Conservation (phyloP, 2,888 invertebrate species). For the Actias luna region DNA sequence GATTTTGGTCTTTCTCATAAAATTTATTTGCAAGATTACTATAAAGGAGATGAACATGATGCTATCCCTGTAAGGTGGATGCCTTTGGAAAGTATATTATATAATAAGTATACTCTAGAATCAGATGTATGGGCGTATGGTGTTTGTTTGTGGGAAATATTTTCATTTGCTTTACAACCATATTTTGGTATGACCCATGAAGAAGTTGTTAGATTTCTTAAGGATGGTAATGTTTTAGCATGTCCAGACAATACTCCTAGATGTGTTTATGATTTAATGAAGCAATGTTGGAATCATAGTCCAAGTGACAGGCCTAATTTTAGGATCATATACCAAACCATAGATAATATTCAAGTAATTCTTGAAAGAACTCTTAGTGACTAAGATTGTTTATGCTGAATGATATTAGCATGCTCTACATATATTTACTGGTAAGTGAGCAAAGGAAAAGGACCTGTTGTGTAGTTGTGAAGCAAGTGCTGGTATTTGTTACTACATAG, state of each 20-base stretch:
- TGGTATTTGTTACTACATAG: not conserved
- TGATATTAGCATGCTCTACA: not conserved
- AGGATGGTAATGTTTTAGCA: slow-evolving; percentile 94
- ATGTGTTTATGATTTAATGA: slow-evolving; percentile 95
- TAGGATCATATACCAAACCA: slow-evolving; percentile 88
- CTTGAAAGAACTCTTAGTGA: slow-evolving; percentile 73
- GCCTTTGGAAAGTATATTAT: slow-evolving; percentile 97
- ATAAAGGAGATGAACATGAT: slow-evolving; percentile 97
- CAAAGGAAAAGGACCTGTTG: not conserved
- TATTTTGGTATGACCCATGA: slow-evolving; percentile 99
- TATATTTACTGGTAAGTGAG: not conserved
- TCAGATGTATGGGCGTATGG: slow-evolving; percentile 99
- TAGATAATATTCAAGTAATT: slow-evolving; percentile 85
- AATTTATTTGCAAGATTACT: slow-evolving; percentile 96
- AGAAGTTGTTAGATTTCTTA: slow-evolving; percentile 96
- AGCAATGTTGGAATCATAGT: slow-evolving; percentile 95
- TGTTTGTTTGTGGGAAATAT: slow-evolving; percentile 98
- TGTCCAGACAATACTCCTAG: slow-evolving; percentile 95
- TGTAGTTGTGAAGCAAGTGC: not conserved
- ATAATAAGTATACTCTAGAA: slow-evolving; percentile 97
- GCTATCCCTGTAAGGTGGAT: slow-evolving; percentile 99
- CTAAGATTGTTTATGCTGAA: slow-evolving; percentile 37
- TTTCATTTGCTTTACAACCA: slow-evolving; percentile 97
- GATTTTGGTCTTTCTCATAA: slow-evolving; percentile 98
- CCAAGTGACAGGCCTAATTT: slow-evolving; percentile 94